Conservation (phyloP, 2,888 invertebrate genomes). For the Leptinotarsa tumamoca region DNA sequence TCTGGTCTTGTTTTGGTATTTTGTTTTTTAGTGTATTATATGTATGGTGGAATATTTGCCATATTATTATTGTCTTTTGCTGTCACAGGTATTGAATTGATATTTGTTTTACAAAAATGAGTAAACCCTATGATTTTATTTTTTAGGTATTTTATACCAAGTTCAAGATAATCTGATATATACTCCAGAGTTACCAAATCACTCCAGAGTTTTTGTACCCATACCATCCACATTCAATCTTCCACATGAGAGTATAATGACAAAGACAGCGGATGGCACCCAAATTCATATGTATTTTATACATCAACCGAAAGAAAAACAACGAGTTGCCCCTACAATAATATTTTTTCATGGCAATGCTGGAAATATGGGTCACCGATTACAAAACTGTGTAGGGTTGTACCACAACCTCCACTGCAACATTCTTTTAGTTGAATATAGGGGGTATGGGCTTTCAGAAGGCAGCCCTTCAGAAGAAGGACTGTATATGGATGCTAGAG, state of each 20-base stretch:
- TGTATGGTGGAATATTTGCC: slow-evolving; percentile 83
- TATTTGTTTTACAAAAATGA: neutral
- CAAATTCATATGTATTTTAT: slow-evolving; percentile 86
- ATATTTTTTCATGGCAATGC: slow-evolving; percentile 97
- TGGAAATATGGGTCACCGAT: slow-evolving; percentile 90
- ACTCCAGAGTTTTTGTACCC: slow-evolving; percentile 89
- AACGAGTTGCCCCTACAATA: slow-evolving; percentile 82
- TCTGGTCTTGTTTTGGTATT: slow-evolving; percentile 80
- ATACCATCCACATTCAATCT: slow-evolving; percentile 87
- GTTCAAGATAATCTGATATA: slow-evolving; percentile 89
- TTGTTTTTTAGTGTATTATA: slow-evolving; percentile 84
- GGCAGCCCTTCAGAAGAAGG: slow-evolving; percentile 90
- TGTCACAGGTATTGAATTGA: slow-evolving; percentile 73
- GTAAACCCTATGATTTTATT: neutral
- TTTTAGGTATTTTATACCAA: slow-evolving; percentile 83
- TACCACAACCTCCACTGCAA: slow-evolving; percentile 87
- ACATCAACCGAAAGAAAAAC: slow-evolving; percentile 77
- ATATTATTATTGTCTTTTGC: slow-evolving; percentile 78
- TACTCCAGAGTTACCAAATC: slow-evolving; percentile 90
- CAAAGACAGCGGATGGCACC: slow-evolving; percentile 81
- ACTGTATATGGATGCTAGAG: slow-evolving; percentile 87
- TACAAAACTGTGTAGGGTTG: slow-evolving; percentile 86
- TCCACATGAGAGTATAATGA: slow-evolving; percentile 86
- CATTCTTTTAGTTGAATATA: slow-evolving; percentile 92
- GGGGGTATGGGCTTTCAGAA: slow-evolving; percentile 93